Conservation (phyloP, 2,113 vertebrate species). For the Amazona guildingii region DNA sequence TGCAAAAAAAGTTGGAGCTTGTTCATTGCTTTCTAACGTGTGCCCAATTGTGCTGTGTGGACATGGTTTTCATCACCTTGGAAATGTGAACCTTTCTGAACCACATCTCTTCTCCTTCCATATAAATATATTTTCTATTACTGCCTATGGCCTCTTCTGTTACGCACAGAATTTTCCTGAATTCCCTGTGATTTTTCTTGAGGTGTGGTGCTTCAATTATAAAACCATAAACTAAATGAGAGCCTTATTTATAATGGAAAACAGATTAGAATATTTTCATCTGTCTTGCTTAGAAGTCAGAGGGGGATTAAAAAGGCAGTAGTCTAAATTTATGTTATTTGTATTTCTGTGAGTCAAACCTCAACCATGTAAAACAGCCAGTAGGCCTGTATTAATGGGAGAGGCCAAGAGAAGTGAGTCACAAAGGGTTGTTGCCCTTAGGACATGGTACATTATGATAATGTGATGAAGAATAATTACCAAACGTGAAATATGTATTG, state of each 20-base stretch:
- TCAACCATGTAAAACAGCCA: slow-evolving; percentile 63
- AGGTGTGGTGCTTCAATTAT: slow-evolving; percentile 46
- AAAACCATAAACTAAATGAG: slow-evolving; percentile 57
- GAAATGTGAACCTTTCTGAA: background rate
- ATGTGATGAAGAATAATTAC: slow-evolving; percentile 70
- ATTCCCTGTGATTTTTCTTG: slow-evolving; percentile 43
- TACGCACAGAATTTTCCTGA: background rate
- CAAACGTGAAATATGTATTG: slow-evolving; percentile 60
- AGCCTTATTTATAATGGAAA: slow-evolving; percentile 60
- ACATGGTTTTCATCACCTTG: background rate
- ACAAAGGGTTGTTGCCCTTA: slow-evolving; percentile 61
- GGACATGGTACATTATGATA: slow-evolving; percentile 62
- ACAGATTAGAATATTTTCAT: slow-evolving; percentile 62
- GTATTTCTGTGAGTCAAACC: slow-evolving; percentile 60
- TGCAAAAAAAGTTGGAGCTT: background rate
- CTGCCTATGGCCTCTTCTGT: background rate
- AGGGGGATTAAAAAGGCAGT: slow-evolving; percentile 57
- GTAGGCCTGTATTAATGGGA: slow-evolving; percentile 63
- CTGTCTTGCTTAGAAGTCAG: slow-evolving; percentile 43
- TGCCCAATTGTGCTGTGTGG: background rate
- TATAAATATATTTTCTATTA: background rate
- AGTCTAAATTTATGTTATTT: slow-evolving; percentile 66
- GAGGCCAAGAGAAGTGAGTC: slow-evolving; percentile 56
- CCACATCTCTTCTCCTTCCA: background rate
- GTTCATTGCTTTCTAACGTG: background rate